Percentiles rank a stretch among this genome's conserved stretches.
Conservation (phyloP, 2,797 vertebrate species). For the Macropodus opercularis region DNA sequence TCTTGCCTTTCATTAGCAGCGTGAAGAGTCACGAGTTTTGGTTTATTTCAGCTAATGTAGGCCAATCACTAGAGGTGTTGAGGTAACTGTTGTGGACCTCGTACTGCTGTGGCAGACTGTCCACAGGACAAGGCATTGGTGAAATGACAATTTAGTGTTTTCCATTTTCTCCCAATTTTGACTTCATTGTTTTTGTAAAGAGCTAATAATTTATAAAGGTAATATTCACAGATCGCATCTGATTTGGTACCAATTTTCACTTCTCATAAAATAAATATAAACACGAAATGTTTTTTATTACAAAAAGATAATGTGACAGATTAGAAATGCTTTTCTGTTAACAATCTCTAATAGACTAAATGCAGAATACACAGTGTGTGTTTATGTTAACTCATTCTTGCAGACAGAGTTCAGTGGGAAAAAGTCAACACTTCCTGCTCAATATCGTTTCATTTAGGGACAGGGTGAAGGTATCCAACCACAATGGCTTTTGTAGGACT, state of each 20-base stretch:
- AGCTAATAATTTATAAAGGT: background rate
- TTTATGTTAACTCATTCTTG: background rate
- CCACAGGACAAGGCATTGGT: background rate
- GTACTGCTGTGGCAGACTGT: background rate
- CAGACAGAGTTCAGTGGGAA: background rate
- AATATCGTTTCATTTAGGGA: slow-evolving; percentile 21
- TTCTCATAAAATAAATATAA: background rate
- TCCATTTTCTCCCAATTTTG: no score
- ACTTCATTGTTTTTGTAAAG: no score
- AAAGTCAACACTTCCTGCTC: slow-evolving; percentile 13
- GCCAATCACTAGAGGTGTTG: background rate
- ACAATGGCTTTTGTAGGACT: slow-evolving; percentile 33
- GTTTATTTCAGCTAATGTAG: background rate
- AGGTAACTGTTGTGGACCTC: no score
- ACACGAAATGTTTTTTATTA: background rate
- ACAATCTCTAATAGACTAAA: background rate
- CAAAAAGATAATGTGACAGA: background rate
- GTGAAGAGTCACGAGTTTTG: background rate
- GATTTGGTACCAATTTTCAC: no score
- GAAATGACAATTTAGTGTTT: background rate
- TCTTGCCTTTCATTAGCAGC: background rate
- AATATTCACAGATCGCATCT: background rate
- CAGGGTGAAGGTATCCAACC: slow-evolving; percentile 18
- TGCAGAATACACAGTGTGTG: background rate
- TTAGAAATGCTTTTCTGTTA: background rate